Conservation (phyloP, 2,113 vertebrate genomes). For the Mustela lutreola region DNA sequence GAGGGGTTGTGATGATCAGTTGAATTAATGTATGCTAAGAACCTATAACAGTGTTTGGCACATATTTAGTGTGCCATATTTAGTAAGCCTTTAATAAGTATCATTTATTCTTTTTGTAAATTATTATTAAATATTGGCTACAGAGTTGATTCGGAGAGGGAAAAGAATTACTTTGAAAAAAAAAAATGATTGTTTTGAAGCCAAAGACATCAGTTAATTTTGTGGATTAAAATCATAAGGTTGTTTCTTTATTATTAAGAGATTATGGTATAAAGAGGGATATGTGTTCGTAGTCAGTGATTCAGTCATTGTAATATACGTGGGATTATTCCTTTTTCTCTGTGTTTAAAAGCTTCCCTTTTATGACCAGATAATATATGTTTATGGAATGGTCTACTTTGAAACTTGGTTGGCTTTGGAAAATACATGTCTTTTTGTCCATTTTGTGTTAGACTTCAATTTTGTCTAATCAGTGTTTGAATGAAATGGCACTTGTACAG, state of each 20-base stretch:
- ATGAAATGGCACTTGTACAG: conserved; percentile 35
- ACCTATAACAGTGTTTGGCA: background rate
- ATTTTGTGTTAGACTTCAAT: conserved; percentile 57
- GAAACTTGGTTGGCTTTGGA: background rate
- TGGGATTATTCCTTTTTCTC: background rate
- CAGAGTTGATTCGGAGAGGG: conserved; percentile 8
- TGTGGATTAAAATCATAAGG: background rate
- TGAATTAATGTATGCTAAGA: background rate
- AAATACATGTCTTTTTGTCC: conserved; percentile 34
- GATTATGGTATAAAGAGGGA: background rate
- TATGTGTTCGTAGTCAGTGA: background rate
- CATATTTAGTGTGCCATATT: background rate
- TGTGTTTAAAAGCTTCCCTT: conserved; percentile 10
- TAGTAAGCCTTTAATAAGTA: background rate
- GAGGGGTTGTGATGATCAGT: conserved; percentile 1
- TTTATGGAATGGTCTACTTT: conserved; percentile 8
- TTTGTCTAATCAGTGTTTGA: conserved; percentile 73
- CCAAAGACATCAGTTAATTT: conserved; percentile 10
- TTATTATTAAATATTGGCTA: background rate
- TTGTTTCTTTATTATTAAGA: conserved; percentile 34
- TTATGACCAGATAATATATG: background rate
- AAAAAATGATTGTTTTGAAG: conserved; percentile 54
- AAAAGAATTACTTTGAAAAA: conserved; percentile 8
- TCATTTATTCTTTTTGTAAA: conserved; percentile 22
- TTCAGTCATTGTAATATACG: background rate